phyloP scores from a whole-genome alignment of 1,140 invertebrate genomes.

The Octopus bimaculoides region DNA sequence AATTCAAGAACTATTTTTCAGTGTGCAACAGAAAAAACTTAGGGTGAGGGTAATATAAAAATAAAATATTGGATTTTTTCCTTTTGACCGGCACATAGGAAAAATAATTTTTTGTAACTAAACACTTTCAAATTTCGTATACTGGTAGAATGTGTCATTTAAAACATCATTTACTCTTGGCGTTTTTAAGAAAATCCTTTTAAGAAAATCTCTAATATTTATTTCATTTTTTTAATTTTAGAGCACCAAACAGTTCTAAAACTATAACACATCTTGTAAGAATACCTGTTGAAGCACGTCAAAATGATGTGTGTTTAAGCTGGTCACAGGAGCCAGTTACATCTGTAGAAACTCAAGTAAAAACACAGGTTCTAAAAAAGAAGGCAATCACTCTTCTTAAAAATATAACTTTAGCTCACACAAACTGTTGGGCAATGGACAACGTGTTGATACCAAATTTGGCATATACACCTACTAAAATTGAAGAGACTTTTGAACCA shows the following conservation, averaged over 20 bases:
- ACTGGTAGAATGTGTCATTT: too few relatives aligned
- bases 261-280: constrained; percentile 47
- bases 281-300: constrained; percentile 45
- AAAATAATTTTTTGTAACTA: too few relatives aligned
- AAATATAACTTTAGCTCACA: constrained; percentile 14
- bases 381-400: background rate
- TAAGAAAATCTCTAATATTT: too few relatives aligned
- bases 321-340: constrained; percentile 37
- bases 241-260: constrained; percentile 25
- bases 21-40: too few relatives aligned
- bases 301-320: constrained; percentile 46
- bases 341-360: background rate
- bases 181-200: too few relatives aligned
- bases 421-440: constrained; percentile 56
- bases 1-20: too few relatives aligned
- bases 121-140: too few relatives aligned
- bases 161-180: too few relatives aligned
- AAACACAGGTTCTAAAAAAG: constrained; percentile 1
- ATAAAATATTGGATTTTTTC: too few relatives aligned
- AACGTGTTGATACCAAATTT: constrained; percentile 54
- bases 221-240: constrained; percentile 17
- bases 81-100: too few relatives aligned
- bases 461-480: constrained; percentile 39
- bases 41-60: too few relatives aligned
- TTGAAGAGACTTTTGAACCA: constrained; percentile 57